Base-by-base conservation (phyloP, 2,888 invertebrate genomes). In the Spialia ferax region DNA sequence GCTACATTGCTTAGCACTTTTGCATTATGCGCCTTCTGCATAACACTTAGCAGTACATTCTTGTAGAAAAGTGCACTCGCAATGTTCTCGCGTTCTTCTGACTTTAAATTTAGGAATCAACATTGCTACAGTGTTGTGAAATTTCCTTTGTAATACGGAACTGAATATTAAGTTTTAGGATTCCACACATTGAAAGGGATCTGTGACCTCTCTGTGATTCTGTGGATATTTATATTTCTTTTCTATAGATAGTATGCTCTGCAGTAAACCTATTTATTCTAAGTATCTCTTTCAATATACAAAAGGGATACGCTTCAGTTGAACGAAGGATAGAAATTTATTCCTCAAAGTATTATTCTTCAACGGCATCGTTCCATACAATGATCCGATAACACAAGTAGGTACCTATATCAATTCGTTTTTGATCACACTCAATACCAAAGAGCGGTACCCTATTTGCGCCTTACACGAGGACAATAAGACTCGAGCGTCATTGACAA, bases 11-110 rank as follows among this genome's bases (percentile, higher is more conserved):
- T 67, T 67, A 61, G 55, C 67, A 67, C 67, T 67, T 61, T 61
- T 55, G 55, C 29, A 61, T 67, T 55, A 67, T 67, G 60, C 61
- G 45, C 61, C 45, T 67, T 67, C 54, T 67, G 67, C 67, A 67
- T 67, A 67, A 67, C 55, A 67, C 67, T 67, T 67, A 61, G 48
- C 32, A 11, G 61, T 67, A 67, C 45, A 67, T 54, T 67, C 61
- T 45, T 29, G 67, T 55, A 48, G 42, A 67, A 67, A 67, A 61
- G 61, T 67, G 67, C 67, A 61, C 67, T 65, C 38, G 55, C 45
- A 66, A 57, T 65, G 54, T 66, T 67, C 54, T 26, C 48, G 29
- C 59, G 23, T 54, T 63, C 61, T 50, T 50, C 20, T 52, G 52
- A 38, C 52, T 62, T 62, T 23, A 50, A 35, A 48, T 62, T 62